Evolutionary conservation across 2,113 vertebrate species (phyloP), one percentile per base, ranked within the genome.

Genomic region (Columba livia): DNA sequence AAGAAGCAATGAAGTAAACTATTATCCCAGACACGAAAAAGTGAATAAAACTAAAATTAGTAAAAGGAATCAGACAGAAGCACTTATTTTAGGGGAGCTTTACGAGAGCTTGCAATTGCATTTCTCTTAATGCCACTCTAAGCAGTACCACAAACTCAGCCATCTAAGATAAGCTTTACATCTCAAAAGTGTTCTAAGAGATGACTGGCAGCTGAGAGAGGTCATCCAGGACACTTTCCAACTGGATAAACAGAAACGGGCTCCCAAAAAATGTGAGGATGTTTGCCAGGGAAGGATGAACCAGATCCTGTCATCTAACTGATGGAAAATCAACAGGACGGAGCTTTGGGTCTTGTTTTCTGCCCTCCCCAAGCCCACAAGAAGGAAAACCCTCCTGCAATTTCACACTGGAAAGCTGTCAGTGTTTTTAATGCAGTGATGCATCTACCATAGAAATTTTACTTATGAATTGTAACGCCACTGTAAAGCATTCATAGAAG

Each of bases 171-270:
- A 96, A 88, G 24, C 85, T 78, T 60, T 15, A 86, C 25, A 24
- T 58, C 50, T 74, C 72, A 56, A 32, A 89, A 38, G 21, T 58
- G 26, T 67, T 71, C 77, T 71, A 66, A 48, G 2, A 93, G 72
- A 78, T 64, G 77, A 86, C 1, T 62, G 65, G 47, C 64, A 93
- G 74, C 88, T 88, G 75, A 79, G 42, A 85, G 85, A 92, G 90
- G 64, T 94, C 92, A 90, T 6, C 69, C 36, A 83, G 60, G 79
- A 61, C 73, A 75, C 71, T 31, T 70, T 38, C 75, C 74, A 88
- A 94, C 54, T 90, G 80, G 88, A 88, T 81, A 84, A 84, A 70
- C 4, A 77, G 69, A 90, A 93, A 94, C 86, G 38, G 17, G 65
- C 25, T 89, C 89, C 77, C 86, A 87, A 86, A 92, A 69, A 61